Base-by-base conservation (phyloP, 2,888 invertebrate genomes). In the Tortricodes alternella region DNA sequence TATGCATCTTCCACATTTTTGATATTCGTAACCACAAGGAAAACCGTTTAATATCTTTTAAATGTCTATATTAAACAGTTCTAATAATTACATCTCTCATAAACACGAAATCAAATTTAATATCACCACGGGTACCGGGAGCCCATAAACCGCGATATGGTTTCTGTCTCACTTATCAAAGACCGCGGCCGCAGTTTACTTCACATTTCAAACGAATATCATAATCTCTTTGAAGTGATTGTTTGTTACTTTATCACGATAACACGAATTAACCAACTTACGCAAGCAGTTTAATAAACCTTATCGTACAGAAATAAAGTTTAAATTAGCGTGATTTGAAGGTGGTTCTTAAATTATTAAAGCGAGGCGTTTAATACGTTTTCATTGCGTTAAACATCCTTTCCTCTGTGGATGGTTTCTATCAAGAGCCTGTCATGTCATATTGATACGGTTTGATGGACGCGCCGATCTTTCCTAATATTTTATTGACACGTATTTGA, bases 181-280 rank as follows among this genome's bases (percentile, higher is more conserved):
- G 66, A 64, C 63, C 59, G n/a, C n/a, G n/a, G 59, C 64, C 41
- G 34, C 32, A 39, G 66, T 48, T 48, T 55, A 41, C 39, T 38
- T 24, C 27, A 11, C 37, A 71, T 74, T 71, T 65, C 67, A 61
- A 64, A 66, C 61, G 71, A 73, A 73, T 69, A 74, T 72, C 73
- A 74, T 71, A 74, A 73, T 71, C 66, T 56, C 74, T 75, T 75
- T 71, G 71, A 71, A 65, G 64, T 67, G 37, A 53, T 58, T 61
- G 56, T 56, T 50, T 56, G 49, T 56, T 56, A 44, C 9, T n/a
- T 16, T 37, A 37, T 16, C 37, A 9, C n/a, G 16, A 15, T 24
- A 41, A 19, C 37, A 19, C 24, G n/a, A 15, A 29, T 46, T 38
- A 37, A 46, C 52, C 44, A 44, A 37, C 2, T 23, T 39, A n/a